Conservation (phyloP, 2,797 vertebrate genomes). For the Aldrovandia affinis region DNA sequence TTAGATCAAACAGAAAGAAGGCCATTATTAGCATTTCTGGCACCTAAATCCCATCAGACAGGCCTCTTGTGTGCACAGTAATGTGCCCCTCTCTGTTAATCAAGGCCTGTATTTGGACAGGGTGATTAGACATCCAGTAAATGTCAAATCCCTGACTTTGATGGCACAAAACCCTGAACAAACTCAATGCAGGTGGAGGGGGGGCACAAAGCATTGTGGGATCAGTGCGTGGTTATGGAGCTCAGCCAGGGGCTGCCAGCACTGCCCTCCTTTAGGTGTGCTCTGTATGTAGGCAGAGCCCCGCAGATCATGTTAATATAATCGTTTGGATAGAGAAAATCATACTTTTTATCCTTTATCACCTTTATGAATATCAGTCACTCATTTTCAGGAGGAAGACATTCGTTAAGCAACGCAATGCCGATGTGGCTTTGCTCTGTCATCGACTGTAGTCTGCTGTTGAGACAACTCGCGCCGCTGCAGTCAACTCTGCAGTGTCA, state of each 20-base stretch:
- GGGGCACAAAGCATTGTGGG: neutral
- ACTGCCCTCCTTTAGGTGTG: neutral
- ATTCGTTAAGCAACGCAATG: neutral
- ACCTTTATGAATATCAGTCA: too few relatives aligned
- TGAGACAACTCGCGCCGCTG: too few relatives aligned
- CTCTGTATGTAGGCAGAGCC: neutral
- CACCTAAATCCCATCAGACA: conserved; percentile 61
- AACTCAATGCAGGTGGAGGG: neutral
- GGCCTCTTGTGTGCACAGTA: conserved; percentile 55
- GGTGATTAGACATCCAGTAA: conserved; percentile 21
- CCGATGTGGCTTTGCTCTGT: neutral
- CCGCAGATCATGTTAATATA: neutral
- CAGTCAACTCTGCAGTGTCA: too few relatives aligned
- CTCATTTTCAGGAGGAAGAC: neutral
- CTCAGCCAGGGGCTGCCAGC: neutral
- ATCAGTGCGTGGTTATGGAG: neutral
- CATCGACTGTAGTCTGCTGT: too few relatives aligned
- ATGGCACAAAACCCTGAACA: conserved; percentile 20
- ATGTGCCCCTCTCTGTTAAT: conserved; percentile 49
- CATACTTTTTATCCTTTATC: too few relatives aligned
- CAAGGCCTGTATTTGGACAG: conserved; percentile 38
- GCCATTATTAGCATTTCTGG: conserved; percentile 57
- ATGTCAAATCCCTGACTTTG: conserved; percentile 8
- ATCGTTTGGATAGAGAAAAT: neutral
- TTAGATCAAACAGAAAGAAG: conserved; percentile 57